These are phyloP conservation scores for Daboia siamensis DNA, from an alignment of 2,113 vertebrate genomes.

Conservation along the genomic window DNA sequence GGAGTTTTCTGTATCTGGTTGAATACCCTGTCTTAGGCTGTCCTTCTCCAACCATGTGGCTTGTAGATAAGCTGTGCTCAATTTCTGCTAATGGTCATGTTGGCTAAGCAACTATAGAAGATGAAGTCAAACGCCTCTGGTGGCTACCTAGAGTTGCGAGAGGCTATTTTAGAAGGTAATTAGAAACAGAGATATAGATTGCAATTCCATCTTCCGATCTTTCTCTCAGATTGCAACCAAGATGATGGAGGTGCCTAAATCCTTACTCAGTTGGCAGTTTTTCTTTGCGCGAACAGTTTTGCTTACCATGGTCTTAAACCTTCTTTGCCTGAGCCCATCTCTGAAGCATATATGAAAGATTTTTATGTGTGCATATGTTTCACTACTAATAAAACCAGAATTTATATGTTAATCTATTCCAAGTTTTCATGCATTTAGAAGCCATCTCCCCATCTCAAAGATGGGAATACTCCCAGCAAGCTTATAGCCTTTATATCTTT, in stretches of 20 bases:
- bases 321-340: background rate
- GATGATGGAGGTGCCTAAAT: background rate
- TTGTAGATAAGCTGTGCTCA: background rate
- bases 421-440: constrained; percentile 37
- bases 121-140: background rate
- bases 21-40: background rate
- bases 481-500: constrained; percentile 51
- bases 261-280: background rate
- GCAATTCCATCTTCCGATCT: background rate
- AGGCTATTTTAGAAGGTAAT: background rate
- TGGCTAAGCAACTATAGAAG: background rate
- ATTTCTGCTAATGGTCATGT: background rate
- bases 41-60: background rate
- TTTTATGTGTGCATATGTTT: constrained; percentile 32
- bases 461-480: constrained; percentile 53
- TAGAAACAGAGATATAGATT: background rate
- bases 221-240: background rate
- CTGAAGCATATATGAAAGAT: constrained; percentile 23
- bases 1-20: background rate
- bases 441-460: constrained; percentile 20
- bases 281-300: background rate
- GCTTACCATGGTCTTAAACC: background rate
- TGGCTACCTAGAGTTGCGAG: background rate
- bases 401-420: constrained; percentile 47
- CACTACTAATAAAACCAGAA: constrained; percentile 48